These are phyloP conservation scores for Psilanteris sp. DNA, from an alignment of 1,140 invertebrate species.

Conservation along the genomic window DNA sequence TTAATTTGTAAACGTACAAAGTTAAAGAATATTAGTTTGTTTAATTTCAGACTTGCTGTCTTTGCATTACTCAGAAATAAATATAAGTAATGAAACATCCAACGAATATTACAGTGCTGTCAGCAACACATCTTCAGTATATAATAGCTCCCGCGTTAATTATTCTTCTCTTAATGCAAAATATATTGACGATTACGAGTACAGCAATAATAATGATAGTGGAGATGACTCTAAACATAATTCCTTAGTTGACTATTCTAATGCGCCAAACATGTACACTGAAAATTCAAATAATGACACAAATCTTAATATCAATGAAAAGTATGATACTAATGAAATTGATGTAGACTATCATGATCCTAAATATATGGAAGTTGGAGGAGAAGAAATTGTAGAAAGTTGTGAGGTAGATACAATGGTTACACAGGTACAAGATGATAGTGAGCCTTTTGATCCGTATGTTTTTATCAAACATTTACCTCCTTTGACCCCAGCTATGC, in stretches of 20 bases:
- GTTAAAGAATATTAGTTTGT: background rate
- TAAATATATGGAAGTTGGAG: conserved; percentile 76
- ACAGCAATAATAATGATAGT: conserved; percentile 73
- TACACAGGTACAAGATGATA: conserved; percentile 84
- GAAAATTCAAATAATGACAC: conserved; percentile 67
- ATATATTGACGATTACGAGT: conserved; percentile 58
- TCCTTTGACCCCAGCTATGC: conserved; percentile 91
- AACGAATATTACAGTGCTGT: conserved; percentile 75
- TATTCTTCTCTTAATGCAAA: conserved; percentile 57
- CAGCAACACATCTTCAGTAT: conserved; percentile 69
- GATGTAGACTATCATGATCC: conserved; percentile 73
- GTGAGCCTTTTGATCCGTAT: conserved; percentile 92
- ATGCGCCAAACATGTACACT: conserved; percentile 63
- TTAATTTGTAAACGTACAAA: background rate
- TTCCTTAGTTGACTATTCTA: conserved; percentile 61
- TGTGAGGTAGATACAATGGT: conserved; percentile 81
- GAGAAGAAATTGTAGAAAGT: conserved; percentile 79
- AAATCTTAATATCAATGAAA: conserved; percentile 72
- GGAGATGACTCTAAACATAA: conserved; percentile 68
- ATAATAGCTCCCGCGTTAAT: conserved; percentile 60
- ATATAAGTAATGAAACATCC: conserved; percentile 62
- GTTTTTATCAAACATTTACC: conserved; percentile 95
- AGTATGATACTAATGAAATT: conserved; percentile 70
- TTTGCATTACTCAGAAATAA: conserved; percentile 75
- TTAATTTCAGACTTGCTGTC: conserved; percentile 70